Base-by-base conservation (phyloP, 2,888 invertebrate genomes). In the Agonopterix alstromeriana region DNA sequence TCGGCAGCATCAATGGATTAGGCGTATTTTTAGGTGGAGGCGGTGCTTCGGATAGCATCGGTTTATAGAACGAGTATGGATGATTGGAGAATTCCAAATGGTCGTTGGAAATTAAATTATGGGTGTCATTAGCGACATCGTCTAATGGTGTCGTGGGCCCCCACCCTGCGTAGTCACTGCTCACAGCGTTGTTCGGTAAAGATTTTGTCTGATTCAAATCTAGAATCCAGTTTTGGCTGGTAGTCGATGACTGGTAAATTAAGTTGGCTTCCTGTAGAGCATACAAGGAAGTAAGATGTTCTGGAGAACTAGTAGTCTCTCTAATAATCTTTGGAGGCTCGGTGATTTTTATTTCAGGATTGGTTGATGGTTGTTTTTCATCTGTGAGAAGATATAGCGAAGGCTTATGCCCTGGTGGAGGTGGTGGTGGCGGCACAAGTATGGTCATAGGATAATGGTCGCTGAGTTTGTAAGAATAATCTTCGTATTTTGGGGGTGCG, bases 361-460 rank as follows among this genome's bases (percentile, higher is more conserved):
- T 56, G 36, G 65, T 67, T 4, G 65, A 58, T 14, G 65, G 52
- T 12, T 59, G 43, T 59, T 77, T 75, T 11, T 79, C 77, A 36
- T 82, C 73, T 17, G 73, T 57, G 3, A 80, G 63, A 36, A 74
- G 58, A 57, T 73, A 87, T 1, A 82, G 73, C 8, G 81, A 65
- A 27, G 77, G 73, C 57, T 82, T 72, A 51, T 83, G 82, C 10
- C 80, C 80, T 3, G 82, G 84, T 0, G 88, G 84, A 12, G 90
- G 90, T 36, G 90, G 83, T 1, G 94, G 93, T 9, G 94, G 93
- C 10, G 94, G 94, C 52, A 94, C 90, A 49, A 94, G 84, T 68
- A 93, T 91, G 0, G 93, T 93, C 77, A 92, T 91, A 0, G 93
- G 93, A 55, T 89, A 89, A 45, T 85, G 82, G 10, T 92, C 89